phyloP scores from a whole-genome alignment of 1,140 invertebrate species.

The Brachionus asplanchnoidis region DNA sequence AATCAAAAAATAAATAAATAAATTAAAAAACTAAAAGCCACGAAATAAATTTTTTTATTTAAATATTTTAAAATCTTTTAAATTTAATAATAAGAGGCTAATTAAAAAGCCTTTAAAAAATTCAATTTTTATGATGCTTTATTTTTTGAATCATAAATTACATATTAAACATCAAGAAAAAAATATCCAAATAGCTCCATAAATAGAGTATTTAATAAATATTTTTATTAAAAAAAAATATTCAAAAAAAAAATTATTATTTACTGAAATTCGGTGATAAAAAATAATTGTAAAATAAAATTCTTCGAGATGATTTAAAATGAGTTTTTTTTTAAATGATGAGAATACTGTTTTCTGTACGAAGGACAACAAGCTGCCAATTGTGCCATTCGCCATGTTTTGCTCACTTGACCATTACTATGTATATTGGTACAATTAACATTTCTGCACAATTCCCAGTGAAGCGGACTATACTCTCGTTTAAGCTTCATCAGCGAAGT shows the following conservation, averaged over 20 bases:
- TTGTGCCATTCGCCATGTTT: constrained; percentile 41
- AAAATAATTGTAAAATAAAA: not conserved
- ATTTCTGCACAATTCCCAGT: constrained; percentile 17
- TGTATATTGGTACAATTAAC: constrained; percentile 35
- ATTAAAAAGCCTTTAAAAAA: not conserved
- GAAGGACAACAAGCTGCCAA: constrained; percentile 29
- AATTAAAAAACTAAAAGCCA: too few species aligned
- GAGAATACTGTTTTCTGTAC: constrained; percentile 20
- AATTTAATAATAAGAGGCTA: too few species aligned
- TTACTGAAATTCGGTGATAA: not conserved
- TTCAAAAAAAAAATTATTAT: constrained; percentile 6
- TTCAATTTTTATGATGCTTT: not conserved
- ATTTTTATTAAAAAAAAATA: constrained; percentile 15
- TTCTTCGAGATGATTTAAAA: not conserved
- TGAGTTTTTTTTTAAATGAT: constrained; percentile 22
- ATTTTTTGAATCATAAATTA: not conserved
- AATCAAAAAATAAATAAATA: too few species aligned
- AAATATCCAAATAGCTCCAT: not conserved
- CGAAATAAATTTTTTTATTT: too few species aligned
- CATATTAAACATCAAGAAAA: not conserved
- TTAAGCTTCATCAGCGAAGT: not conserved
- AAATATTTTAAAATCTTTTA: too few species aligned
- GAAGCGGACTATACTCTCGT: not conserved
- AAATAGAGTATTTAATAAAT: not conserved
- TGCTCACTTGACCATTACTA: constrained; percentile 38